Evolutionary conservation across 2,113 vertebrate genomes (phyloP), one percentile per base, ranked within the genome.

Genomic region (Proterorhinus semilunaris): DNA sequence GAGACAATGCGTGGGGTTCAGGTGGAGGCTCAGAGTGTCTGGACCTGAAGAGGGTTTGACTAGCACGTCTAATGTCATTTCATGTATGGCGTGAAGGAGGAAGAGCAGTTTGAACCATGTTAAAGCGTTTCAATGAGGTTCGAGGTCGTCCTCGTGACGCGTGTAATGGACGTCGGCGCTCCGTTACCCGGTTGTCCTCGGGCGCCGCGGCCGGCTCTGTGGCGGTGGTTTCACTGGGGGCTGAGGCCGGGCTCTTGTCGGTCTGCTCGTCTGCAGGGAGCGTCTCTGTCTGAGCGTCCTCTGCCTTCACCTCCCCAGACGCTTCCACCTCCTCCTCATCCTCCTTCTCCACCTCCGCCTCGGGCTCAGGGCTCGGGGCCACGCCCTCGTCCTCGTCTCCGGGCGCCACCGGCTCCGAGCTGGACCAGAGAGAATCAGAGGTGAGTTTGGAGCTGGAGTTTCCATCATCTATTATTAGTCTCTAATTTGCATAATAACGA

Each of bases 141-240:
- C 2, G 2, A 21, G 21, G 21, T 21, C 21, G 1, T 21, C 1
- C 1, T 21, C 2, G 21, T 2, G 21, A 21, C 21, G 2, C 21
- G 2, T 21, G 21, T 21, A 21, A 21, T 21, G 21, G 2, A 21
- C 1, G 1, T 21, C 1, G 21, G 21, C 21, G 21, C 21, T 21
- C 42, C 6, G 69, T 65, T 91, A 96, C 97, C 93, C 96, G 84
- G 74, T 94, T 93, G 66, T 98, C 96, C 47, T 99, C 96, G 71
- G 94, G 95, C 0, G 89, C 93, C 0, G 89, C 93, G 62, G 94
- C 64, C 0, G 91, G 89, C 52, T 99, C 97, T 1, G 93, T 84
- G 52, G 95, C 90, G n/a, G 73, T n/a, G 0, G 81, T 63, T 27
- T 90, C 87, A 47, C 82, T 69, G 7, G 76, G 52, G 0, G 84